Conservation (phyloP, 2,797 vertebrate genomes). For the Scarus forsteni region DNA sequence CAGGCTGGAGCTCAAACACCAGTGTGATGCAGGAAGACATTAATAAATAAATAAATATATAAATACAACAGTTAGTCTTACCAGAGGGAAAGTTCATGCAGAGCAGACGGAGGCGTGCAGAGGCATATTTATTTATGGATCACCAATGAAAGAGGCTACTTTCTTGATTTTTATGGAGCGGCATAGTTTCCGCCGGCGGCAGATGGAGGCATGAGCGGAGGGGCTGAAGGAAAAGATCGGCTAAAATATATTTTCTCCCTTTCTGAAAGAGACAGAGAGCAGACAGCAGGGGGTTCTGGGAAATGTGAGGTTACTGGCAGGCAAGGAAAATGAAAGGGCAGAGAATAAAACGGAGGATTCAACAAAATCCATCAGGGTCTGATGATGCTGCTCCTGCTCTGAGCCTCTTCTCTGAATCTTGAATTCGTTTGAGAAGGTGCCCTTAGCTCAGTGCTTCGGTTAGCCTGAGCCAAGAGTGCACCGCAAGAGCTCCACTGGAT, state of each 20-base stretch:
- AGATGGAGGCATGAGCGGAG: constrained; percentile 8
- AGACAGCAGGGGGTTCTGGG: not conserved
- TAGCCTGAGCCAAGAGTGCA: no score
- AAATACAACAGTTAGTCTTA: constrained; percentile 18
- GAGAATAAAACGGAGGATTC: not conserved
- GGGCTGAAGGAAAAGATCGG: not conserved
- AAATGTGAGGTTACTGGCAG: not conserved
- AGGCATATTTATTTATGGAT: constrained; percentile 40
- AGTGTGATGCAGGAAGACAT: constrained; percentile 12
- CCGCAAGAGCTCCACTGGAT: no score
- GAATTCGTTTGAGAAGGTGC: no score
- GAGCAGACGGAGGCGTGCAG: constrained; percentile 39
- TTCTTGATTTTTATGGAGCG: constrained; percentile 16
- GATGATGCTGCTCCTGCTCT: not conserved
- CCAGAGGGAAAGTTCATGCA: constrained; percentile 32
- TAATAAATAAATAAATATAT: constrained; percentile 29
- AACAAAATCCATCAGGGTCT: not conserved
- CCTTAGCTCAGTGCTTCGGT: no score
- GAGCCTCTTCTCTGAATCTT: no score
- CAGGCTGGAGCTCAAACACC: constrained; percentile 3
- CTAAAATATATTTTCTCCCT: not conserved
- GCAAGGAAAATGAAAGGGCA: not conserved
- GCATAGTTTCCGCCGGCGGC: constrained; percentile 9
- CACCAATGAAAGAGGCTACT: constrained; percentile 18
- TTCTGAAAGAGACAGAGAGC: not conserved